Conservation (phyloP, 1,140 invertebrate species). For the Drosophila punjabiensis region DNA sequence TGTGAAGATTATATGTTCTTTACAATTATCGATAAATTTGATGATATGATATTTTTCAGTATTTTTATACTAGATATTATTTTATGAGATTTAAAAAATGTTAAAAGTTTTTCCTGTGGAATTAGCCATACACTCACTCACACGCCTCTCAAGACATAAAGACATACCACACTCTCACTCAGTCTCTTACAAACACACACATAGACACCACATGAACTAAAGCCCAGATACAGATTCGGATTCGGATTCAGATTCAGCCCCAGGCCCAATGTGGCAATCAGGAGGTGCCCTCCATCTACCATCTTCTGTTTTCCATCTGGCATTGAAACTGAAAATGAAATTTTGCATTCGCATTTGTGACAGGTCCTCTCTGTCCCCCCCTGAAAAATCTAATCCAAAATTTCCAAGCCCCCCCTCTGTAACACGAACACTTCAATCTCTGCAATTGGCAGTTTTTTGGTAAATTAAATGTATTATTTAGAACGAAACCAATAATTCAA, state of each 20-base stretch:
- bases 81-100: neutral
- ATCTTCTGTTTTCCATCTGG: slow-evolving; percentile 37
- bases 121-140: slow-evolving; percentile 29
- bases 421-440: slow-evolving; percentile 22
- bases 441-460: slow-evolving; percentile 63
- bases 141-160: slow-evolving; percentile 35
- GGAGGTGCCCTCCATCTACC: slow-evolving; percentile 29
- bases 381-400: slow-evolving; percentile 30
- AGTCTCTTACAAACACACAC: slow-evolving; percentile 12
- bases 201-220: slow-evolving; percentile 29
- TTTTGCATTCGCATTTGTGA: slow-evolving; percentile 58
- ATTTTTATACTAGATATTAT: neutral
- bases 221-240: slow-evolving; percentile 21
- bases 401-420: slow-evolving; percentile 4
- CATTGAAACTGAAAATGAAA: slow-evolving; percentile 69
- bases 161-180: slow-evolving; percentile 24
- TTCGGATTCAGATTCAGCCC: slow-evolving; percentile 11
- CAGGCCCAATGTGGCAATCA: slow-evolving; percentile 59
- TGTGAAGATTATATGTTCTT: too few relatives aligned
- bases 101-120: neutral
- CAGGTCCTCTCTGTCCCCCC: slow-evolving; percentile 28
- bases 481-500: slow-evolving; percentile 48
- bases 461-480: slow-evolving; percentile 75
- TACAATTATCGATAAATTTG: neutral
- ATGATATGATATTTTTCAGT: neutral